Base-by-base conservation (phyloP, 2,888 invertebrate species). In the Melangyna quadrimaculata region DNA sequence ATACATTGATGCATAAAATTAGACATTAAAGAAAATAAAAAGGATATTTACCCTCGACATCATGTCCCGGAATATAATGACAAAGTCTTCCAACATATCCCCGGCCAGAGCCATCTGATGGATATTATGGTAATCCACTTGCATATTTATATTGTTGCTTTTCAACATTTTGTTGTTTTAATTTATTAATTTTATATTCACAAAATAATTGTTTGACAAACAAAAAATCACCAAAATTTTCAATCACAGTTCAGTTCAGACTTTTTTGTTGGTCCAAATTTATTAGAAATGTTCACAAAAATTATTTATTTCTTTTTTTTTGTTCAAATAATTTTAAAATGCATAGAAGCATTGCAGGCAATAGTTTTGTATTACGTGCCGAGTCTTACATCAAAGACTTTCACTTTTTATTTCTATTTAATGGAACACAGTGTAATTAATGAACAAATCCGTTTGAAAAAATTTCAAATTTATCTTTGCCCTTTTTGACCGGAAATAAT, bases 21-120 rank as follows among this genome's bases (percentile, higher is more conserved):
- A 24, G 22, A 53, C 14, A 19, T 3, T 27, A 53, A 35, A 17
- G 55, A 55, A 43, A 12, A 43, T 24, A 32, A 37, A 70, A 69
- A 69, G 43, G 17, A 82, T 87, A 87, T 83, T 87, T 95, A 95
- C 95, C 95, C 94, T 94, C 92, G 94, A 93, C 92, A 95, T 93
- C 90, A 95, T 93, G 89, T 95, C 94, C 88, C 95, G 94, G 90
- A 95, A 95, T 90, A 95, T 93, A 89, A 94, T 92, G 89, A 95
- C 93, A 92, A 96, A 95, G 92, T 96, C 96, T 91, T 95, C 95
- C 92, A 96, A 94, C 89, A 95, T 94, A 92, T 95, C 95, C 88
- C 95, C 95, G 88, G 95, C 91, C 93, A 90, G 93, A 91, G 89
- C 93, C 92, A 88, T 93, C 93, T 94, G 91, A 88, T 95, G 90